Percentiles rank a stretch among this genome's conserved stretches.
Conservation (phyloP, 1,140 invertebrate genomes). For the Meloidogyne chitwoodi region DNA sequence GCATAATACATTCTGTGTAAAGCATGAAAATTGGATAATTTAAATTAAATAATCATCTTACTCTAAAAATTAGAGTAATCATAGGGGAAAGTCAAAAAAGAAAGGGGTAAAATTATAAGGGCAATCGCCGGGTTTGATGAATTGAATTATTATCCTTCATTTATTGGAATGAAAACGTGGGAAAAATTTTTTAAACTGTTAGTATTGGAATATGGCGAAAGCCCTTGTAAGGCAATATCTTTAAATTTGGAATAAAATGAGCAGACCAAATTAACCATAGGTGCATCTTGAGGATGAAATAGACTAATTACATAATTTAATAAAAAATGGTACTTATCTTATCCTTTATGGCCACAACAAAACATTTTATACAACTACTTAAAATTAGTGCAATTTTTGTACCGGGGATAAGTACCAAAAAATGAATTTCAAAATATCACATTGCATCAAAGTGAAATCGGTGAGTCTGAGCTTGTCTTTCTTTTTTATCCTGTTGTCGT, state of each 20-base stretch:
- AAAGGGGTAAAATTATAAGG: not conserved
- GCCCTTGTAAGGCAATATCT: not conserved
- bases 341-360: too few species aligned
- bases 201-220: not conserved
- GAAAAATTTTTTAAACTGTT: too few species aligned
- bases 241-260: not conserved
- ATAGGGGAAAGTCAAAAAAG: not conserved
- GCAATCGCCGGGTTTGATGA: too few species aligned
- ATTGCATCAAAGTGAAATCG: constrained; percentile 48
- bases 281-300: not conserved
- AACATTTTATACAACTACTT: too few species aligned
- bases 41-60: not conserved
- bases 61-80: not conserved
- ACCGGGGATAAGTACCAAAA: not conserved
- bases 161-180: too few species aligned
- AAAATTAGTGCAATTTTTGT: not conserved
- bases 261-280: not conserved
- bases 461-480: constrained; percentile 61
- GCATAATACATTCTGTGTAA: not conserved
- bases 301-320: not conserved
- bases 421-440: constrained; percentile 18
- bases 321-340: not conserved
- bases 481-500: constrained; percentile 76
- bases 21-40: not conserved
- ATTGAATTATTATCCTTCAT: not conserved